Base-by-base conservation (phyloP, 2,797 vertebrate genomes). In the Platyrinchus mystaceus region DNA sequence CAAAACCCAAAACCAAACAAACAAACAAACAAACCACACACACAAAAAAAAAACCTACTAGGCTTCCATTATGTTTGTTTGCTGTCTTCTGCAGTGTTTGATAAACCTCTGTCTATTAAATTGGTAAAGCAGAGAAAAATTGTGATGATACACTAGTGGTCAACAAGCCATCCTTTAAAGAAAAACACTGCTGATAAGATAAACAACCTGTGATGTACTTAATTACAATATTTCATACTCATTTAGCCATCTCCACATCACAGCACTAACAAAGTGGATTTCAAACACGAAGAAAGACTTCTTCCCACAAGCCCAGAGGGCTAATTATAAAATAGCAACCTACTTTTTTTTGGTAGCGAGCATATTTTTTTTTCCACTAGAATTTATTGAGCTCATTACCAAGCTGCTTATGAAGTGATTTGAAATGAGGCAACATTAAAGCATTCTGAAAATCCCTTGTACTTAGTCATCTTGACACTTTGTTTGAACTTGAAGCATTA, bases 381-480 rank as follows among this genome's bases (percentile, higher is more conserved):
- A 98, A 98, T 98, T 97, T 97, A 97, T 98, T 98, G 98, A 98
- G 98, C 98, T 99, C 98, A 98, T 99, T 98, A 99, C 98, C 97
- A 98, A 98, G 89, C 95, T 97, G 98, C 98, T 98, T 98, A 98
- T 98, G 97, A 98, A 98, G 98, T 98, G 97, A 96, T 98, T 98
- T 98, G 97, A 98, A 99, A 98, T 96, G 98, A 98, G 97, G 97
- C 98, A 98, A 98, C 98, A 98, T 98, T 98, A 98, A 98, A 98
- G 97, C 97, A 96, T 98, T 98, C 96, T 97, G 98, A 98, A 99
- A 98, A 98, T 98, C 98, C 98, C 97, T 97, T 97, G 97, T 98
- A 98, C 97, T 99, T 98, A 98, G 98, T 98, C 98, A 98, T 98
- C 97, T 97, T 99, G 99, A 99, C 98, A 99, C 98, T 98, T 98